These are phyloP conservation scores for Perognathus longimembris DNA, from an alignment of 2,113 vertebrate species.

Conservation along the genomic window DNA sequence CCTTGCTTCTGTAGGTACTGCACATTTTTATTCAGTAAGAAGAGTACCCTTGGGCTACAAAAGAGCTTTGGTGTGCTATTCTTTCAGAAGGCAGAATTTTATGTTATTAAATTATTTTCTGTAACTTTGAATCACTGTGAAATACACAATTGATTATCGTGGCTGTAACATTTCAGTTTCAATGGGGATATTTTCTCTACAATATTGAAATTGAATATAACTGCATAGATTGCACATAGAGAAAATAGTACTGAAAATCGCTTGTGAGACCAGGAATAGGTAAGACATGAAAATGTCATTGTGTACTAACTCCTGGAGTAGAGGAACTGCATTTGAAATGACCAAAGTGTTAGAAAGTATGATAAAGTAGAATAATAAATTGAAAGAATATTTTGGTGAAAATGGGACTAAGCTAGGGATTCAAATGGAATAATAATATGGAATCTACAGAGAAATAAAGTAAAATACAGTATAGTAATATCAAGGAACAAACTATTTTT, in stretches of 20 bases:
- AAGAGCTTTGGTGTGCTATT: constrained; percentile 45
- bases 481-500: too few relatives aligned
- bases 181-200: constrained; percentile 52
- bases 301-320: neutral
- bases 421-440: neutral
- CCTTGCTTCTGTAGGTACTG: constrained; percentile 3
- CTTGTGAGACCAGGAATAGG: neutral
- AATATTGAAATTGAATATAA: constrained; percentile 59
- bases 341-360: neutral
- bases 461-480: neutral
- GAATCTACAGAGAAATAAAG: neutral
- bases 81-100: constrained; percentile 64
- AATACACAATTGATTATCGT: constrained; percentile 63
- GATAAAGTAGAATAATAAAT: neutral
- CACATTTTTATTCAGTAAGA: constrained; percentile 59
- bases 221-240: constrained; percentile 21
- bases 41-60: constrained; percentile 46
- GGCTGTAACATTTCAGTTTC: constrained; percentile 9
- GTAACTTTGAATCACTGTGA: constrained; percentile 66
- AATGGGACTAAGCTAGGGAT: neutral
- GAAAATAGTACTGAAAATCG: constrained; percentile 41
- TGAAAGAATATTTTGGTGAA: neutral
- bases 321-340: neutral
- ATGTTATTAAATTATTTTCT: constrained; percentile 72
- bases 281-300: neutral